A percentile compares a stretch with the other conserved stretches of the same genome.
Conservation (phyloP, 2,113 vertebrate species). For the Hemibagrus wyckioides region DNA sequence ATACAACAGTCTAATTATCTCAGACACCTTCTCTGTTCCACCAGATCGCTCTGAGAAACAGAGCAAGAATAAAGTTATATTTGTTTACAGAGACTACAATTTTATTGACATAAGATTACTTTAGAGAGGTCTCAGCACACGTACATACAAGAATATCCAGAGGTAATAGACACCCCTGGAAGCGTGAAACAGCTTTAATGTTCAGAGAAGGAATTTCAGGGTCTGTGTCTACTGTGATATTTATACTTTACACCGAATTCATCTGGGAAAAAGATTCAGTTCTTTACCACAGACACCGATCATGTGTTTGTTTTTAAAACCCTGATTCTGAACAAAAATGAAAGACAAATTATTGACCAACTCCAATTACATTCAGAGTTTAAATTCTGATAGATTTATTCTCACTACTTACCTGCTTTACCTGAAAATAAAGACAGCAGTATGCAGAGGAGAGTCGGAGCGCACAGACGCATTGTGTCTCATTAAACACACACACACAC, state of each 20-base stretch:
- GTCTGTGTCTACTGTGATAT: not conserved
- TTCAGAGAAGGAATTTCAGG: not conserved
- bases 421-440: not conserved
- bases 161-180: too few species aligned
- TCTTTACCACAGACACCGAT: not conserved
- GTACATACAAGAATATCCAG: not conserved
- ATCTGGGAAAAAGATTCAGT: not conserved
- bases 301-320: not conserved
- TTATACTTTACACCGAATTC: not conserved
- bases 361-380: not conserved
- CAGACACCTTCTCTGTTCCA: not conserved
- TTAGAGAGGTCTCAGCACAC: not conserved
- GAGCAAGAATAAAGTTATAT: not conserved
- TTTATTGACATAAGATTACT: not conserved
- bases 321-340: not conserved
- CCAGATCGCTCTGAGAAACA: not conserved
- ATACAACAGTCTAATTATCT: too few species aligned
- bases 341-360: not conserved
- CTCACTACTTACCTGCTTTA: not conserved
- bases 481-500: not conserved
- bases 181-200: not conserved
- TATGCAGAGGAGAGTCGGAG: not conserved
- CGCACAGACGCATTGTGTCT: not conserved
- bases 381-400: not conserved
- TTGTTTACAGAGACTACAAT: not conserved